Base-by-base conservation (phyloP, 2,888 invertebrate species). In the Teleiodes luculella region DNA sequence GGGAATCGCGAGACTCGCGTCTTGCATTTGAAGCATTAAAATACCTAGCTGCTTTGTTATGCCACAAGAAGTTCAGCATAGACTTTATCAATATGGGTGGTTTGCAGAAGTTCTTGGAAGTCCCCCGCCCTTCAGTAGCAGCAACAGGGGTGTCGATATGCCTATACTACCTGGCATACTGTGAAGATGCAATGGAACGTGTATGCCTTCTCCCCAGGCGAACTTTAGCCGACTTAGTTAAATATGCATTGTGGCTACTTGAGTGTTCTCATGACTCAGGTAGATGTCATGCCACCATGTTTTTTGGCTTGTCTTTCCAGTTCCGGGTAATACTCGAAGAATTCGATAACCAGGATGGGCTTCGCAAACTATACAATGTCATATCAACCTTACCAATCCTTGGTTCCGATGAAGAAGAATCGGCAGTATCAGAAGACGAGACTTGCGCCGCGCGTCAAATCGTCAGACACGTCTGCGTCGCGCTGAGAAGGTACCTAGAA, bases 181-280 rank as follows among this genome's bases (percentile, higher is more conserved):
- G 97, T 75, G 98, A 98, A 76, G 98, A 99, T 81, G 97, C 98
- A 0, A 98, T 99, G 97, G 98, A 99, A 78, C 91, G 96, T 52
- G 97, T 98, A 18, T 98, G 98, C 71, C 88, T 95, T 18, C 91
- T 98, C 77, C 95, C 97, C 0, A 92, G 95, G 69, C 91, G 92
- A 61, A 92, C 95, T 0, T 92, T 97, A 35, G 91, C 92, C 0
- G 95, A 95, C 65, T 86, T 97, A 28, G 96, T 97, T 41, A 94
- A 91, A 62, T 99, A 98, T 80, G 96, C 96, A 0, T 86, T 99
- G 3, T 99, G 98, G 98, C 90, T 99, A 41, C 82, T 99, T 49
- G 98, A 98, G 74, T 97, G 98, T 68, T 97, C 98, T 0, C 97
- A 98, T 80, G 98, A 98, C 87, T 98, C 98, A 0, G 98, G 98